Conservation (phyloP, 2,797 vertebrate species). For the Falco berigora region DNA sequence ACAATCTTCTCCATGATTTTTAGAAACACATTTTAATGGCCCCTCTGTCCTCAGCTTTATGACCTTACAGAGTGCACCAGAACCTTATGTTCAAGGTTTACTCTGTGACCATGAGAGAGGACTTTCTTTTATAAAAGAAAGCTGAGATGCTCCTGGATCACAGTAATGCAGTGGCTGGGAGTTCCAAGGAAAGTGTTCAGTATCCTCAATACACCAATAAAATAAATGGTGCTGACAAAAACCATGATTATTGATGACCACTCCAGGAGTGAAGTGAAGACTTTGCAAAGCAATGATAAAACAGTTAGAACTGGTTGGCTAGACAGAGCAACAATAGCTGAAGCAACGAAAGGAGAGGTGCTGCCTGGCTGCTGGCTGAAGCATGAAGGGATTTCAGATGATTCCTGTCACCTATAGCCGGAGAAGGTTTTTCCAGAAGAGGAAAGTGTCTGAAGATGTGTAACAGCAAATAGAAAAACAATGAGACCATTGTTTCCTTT, state of each 20-base stretch:
- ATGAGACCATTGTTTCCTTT: neutral
- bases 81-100: neutral
- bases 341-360: neutral
- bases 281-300: neutral
- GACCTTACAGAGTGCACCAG: neutral
- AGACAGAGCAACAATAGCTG: neutral
- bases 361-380: neutral
- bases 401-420: neutral
- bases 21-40: neutral
- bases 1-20: neutral
- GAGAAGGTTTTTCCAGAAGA: neutral
- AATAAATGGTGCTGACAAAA: neutral
- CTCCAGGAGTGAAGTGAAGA: neutral
- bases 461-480: neutral
- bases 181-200: neutral
- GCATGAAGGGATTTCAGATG: neutral
- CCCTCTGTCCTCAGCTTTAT: neutral
- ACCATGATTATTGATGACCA: neutral
- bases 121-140: neutral
- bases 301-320: neutral
- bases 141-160: neutral
- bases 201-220: neutral
- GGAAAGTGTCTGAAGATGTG: neutral
- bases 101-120: neutral
- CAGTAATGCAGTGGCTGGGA: neutral